Conservation (phyloP, 2,888 invertebrate genomes). For the Mesodorylaimus sp. region DNA sequence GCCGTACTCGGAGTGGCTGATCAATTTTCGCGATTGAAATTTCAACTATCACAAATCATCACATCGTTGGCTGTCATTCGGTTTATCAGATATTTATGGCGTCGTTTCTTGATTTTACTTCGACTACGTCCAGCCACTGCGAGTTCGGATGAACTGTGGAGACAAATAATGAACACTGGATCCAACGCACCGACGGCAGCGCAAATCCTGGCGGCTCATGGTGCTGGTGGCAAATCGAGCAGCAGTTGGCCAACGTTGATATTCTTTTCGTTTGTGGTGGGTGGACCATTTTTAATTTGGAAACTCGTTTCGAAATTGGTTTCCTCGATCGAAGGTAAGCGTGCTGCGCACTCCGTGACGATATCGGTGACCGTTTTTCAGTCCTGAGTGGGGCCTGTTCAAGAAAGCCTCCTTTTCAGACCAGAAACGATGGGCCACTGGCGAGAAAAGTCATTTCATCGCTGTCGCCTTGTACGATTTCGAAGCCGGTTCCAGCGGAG, state of each 20-base stretch:
- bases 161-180: neutral
- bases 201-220: slow-evolving; percentile 14
- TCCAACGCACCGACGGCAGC: neutral
- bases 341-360: no score
- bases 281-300: slow-evolving; percentile 76
- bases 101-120: slow-evolving; percentile 49
- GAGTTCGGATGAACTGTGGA: neutral
- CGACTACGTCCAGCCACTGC: slow-evolving; percentile 31
- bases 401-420: slow-evolving; percentile 11
- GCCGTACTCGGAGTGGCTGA: slow-evolving; percentile 89
- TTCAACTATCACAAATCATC: slow-evolving; percentile 66
- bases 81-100: slow-evolving; percentile 57
- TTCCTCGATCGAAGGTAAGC: slow-evolving; percentile 18
- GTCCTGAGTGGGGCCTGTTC: neutral
- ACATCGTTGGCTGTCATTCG: slow-evolving; percentile 65
- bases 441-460: slow-evolving; percentile 37
- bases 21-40: slow-evolving; percentile 64
- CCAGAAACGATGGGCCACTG: slow-evolving; percentile 35
- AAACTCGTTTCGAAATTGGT: slow-evolving; percentile 47
- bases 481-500: slow-evolving; percentile 47
- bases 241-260: slow-evolving; percentile 63
- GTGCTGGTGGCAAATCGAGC: neutral
- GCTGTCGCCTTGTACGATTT: slow-evolving; percentile 52
- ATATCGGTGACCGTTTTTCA: no score
- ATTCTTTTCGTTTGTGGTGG: slow-evolving; percentile 68